Conservation (phyloP, 2,888 invertebrate species). For the Hyles lineata region DNA sequence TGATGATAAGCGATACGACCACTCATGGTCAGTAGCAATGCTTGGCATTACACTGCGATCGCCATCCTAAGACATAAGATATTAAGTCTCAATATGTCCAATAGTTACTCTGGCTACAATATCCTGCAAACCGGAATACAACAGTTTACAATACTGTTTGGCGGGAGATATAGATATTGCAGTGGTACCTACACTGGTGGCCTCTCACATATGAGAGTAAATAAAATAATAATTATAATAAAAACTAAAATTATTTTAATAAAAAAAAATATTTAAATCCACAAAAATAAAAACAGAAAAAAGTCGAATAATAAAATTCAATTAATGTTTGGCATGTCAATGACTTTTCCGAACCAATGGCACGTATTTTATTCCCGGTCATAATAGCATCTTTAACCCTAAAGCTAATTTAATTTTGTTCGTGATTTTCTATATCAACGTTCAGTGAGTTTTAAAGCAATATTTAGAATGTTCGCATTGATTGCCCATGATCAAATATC, state of each 20-base stretch:
- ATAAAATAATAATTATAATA: not conserved
- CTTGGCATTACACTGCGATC: too few species aligned
- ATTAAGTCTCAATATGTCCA: too few species aligned
- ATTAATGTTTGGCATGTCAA: not conserved
- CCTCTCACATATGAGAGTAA: not conserved
- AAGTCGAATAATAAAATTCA: not conserved
- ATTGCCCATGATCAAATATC: constrained; percentile 11
- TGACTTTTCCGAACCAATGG: constrained; percentile 21
- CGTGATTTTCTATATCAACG: constrained; percentile 19
- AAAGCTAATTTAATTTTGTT: constrained; percentile 21
- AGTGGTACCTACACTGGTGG: too few species aligned
- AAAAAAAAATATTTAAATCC: too few species aligned
- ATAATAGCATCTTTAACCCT: constrained; percentile 23
- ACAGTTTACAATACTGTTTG: too few species aligned
- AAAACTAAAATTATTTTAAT: not conserved
- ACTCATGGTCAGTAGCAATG: too few species aligned
- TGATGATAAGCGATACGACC: too few species aligned
- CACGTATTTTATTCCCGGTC: not conserved
- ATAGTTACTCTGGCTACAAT: too few species aligned
- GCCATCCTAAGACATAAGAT: too few species aligned
- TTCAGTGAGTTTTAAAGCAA: constrained; percentile 23
- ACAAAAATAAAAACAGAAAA: not conserved
- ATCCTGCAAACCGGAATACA: too few species aligned
- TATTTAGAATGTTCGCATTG: constrained; percentile 21
- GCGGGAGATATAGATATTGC: too few species aligned